These are phyloP conservation scores for Eubasilissa regina DNA, from an alignment of 1,140 invertebrate species.

Conservation along the genomic window DNA sequence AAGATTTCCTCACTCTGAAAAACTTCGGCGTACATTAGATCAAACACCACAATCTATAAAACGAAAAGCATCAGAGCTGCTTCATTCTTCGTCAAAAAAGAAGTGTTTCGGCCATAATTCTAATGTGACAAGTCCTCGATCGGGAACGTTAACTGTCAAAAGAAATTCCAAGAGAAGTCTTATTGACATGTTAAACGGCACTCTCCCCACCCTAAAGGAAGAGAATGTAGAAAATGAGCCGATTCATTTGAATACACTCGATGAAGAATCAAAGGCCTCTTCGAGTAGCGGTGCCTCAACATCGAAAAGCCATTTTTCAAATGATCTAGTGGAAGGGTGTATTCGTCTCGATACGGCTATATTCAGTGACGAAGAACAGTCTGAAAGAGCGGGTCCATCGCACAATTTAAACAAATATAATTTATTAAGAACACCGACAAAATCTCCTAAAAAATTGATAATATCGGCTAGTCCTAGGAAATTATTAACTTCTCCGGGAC, in stretches of 20 bases:
- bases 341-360: slow-evolving; percentile 3
- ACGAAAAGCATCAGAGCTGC: slow-evolving; percentile 58
- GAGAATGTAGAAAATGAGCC: slow-evolving; percentile 48
- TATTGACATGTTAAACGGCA: slow-evolving; percentile 53
- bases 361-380: slow-evolving; percentile 15
- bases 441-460: slow-evolving; percentile 40
- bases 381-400: neutral
- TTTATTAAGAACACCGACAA: slow-evolving; percentile 51
- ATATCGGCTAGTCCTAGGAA: slow-evolving; percentile 46
- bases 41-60: slow-evolving; percentile 71
- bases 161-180: slow-evolving; percentile 56
- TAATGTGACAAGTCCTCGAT: slow-evolving; percentile 15
- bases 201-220: slow-evolving; percentile 35
- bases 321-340: slow-evolving; percentile 20
- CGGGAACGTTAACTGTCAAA: slow-evolving; percentile 31
- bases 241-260: slow-evolving; percentile 26
- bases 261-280: neutral
- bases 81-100: slow-evolving; percentile 38
- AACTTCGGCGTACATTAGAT: slow-evolving; percentile 66
- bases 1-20: slow-evolving; percentile 63
- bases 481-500: slow-evolving; percentile 49
- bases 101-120: slow-evolving; percentile 11
- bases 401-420: slow-evolving; percentile 22
- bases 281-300: slow-evolving; percentile 16
- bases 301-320: slow-evolving; percentile 39